Evolutionary conservation across 2,888 invertebrate species (phyloP).

Genomic region (Pegoplata infirma): DNA sequence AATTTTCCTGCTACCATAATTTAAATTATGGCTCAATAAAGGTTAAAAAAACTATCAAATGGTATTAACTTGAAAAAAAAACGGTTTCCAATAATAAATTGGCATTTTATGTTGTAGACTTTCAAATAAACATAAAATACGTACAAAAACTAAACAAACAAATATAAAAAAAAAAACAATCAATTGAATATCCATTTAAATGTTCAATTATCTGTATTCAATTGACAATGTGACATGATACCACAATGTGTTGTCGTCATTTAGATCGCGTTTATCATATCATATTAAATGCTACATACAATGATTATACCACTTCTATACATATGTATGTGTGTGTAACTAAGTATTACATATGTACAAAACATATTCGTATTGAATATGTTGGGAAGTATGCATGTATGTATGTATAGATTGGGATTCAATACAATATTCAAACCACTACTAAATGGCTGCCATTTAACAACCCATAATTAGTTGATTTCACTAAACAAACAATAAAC

Average conservation of each 20-base stretch:
- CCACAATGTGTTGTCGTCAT: slow-evolving; percentile 58
- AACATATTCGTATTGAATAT: not conserved
- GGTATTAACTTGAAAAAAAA: slow-evolving; percentile 17
- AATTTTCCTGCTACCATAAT: not conserved
- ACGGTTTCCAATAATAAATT: slow-evolving; percentile 34
- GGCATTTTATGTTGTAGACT: slow-evolving; percentile 37
- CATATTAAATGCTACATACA: slow-evolving; percentile 17
- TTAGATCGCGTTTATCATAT: slow-evolving; percentile 61
- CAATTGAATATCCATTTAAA: slow-evolving; percentile 61
- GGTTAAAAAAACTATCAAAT: slow-evolving; percentile 41
- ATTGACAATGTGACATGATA: slow-evolving; percentile 60
- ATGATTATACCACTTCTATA: slow-evolving; percentile 16
- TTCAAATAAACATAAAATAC: slow-evolving; percentile 25
- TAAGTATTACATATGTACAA: not conserved
- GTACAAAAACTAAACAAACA: not conserved
- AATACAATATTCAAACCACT: slow-evolving; percentile 46
- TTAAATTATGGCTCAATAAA: slow-evolving; percentile 34
- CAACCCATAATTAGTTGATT: slow-evolving; percentile 66
- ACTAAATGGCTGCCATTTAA: slow-evolving; percentile 66
- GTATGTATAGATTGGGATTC: not conserved
- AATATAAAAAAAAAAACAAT: slow-evolving; percentile 14
- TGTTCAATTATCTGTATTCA: slow-evolving; percentile 61
- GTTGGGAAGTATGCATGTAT: not conserved
- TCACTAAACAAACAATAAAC: slow-evolving; percentile 65
- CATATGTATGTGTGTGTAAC: too few relatives aligned